phyloP scores from a whole-genome alignment of 2,888 invertebrate species.

The Cantharis flavilabris region DNA sequence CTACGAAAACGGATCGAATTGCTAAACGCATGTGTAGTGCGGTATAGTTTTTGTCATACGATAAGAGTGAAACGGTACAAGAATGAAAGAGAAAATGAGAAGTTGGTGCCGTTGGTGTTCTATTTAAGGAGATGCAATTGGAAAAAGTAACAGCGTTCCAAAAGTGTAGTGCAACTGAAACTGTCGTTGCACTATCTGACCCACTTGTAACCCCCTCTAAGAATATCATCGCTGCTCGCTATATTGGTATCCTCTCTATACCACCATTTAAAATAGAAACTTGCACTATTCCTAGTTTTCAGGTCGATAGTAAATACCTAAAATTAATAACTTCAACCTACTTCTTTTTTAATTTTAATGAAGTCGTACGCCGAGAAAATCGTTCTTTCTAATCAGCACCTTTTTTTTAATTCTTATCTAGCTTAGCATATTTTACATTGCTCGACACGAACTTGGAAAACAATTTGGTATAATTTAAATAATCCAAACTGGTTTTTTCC shows the following conservation, averaged over 20 bases:
- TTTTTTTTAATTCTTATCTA: neutral
- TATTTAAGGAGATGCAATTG: slow-evolving; percentile 44
- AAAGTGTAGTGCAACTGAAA: slow-evolving; percentile 49
- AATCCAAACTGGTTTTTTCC: neutral
- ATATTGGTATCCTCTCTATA: slow-evolving; percentile 10
- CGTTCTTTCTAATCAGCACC: neutral
- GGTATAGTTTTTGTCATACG: slow-evolving; percentile 60
- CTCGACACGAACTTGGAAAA: neutral
- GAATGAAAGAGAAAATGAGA: slow-evolving; percentile 50
- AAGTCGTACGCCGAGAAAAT: neutral
- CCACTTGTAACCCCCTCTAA: slow-evolving; percentile 36
- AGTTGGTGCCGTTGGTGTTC: slow-evolving; percentile 45
- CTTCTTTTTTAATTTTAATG: neutral
- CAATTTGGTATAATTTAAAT: neutral
- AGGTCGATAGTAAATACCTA: slow-evolving; percentile 2
- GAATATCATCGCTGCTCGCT: slow-evolving; percentile 16
- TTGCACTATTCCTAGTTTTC: neutral
- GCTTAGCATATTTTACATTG: neutral
- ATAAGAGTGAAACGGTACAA: slow-evolving; percentile 52
- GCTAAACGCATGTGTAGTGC: slow-evolving; percentile 60
- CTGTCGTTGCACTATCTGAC: slow-evolving; percentile 46
- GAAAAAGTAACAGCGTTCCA: slow-evolving; percentile 11
- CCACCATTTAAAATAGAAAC: slow-evolving; percentile 9
- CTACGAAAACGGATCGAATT: slow-evolving; percentile 47
- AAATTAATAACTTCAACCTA: neutral